A percentile compares a stretch with the other conserved stretches of the same genome.
Evolutionary conservation across 2,113 vertebrate genomes (phyloP).

Genomic region (Salminus brasiliensis): DNA sequence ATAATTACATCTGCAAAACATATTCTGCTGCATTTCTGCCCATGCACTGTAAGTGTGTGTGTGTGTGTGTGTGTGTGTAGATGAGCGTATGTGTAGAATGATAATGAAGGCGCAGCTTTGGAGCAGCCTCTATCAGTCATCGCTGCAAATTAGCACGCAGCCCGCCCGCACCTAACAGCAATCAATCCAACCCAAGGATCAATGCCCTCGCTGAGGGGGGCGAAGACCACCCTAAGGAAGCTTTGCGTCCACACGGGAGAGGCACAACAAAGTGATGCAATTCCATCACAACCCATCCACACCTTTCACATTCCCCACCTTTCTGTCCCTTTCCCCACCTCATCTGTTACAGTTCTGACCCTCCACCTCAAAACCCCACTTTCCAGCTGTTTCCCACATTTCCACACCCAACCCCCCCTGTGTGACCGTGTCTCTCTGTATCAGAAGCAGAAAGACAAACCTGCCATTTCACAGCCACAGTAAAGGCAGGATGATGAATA

Average conservation of each 20-base stretch:
- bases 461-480: conserved; percentile 17
- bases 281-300: background rate
- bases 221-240: conserved; percentile 1
- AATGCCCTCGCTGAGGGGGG: conserved; percentile 25
- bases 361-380: background rate
- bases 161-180: conserved; percentile 23
- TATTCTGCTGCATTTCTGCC: background rate
- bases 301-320: conserved; percentile 28
- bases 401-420: conserved; percentile 29
- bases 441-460: conserved; percentile 43
- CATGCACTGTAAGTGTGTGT: background rate
- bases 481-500: background rate
- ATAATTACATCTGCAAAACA: no score
- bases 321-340: conserved; percentile 31
- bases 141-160: conserved; percentile 19
- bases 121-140: background rate
- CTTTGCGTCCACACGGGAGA: background rate
- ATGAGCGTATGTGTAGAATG: background rate
- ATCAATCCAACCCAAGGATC: conserved; percentile 55
- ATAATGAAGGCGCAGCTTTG: background rate
- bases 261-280: background rate
- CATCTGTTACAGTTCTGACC: background rate
- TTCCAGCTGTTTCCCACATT: conserved; percentile 8
- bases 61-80: background rate
- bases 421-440: conserved; percentile 45